Base-by-base conservation (phyloP, 2,888 invertebrate genomes). In the Acrobasis consociella region DNA sequence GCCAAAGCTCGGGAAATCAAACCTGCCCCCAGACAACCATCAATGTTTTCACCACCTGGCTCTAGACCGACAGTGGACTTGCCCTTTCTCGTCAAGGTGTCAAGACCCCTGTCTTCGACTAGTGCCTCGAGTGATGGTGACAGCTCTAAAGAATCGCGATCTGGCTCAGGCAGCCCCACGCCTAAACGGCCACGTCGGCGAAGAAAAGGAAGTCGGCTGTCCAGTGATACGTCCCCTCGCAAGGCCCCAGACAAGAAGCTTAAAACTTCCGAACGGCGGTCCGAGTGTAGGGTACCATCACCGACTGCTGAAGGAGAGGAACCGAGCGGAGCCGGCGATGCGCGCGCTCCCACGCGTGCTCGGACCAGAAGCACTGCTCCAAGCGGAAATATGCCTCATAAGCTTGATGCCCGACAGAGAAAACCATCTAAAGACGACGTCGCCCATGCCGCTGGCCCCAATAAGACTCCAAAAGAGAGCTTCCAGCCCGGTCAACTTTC, bases 201-300 rank as follows among this genome's bases (percentile, higher is more conserved):
- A 61, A 78, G 91, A 72, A 90, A 88, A 76, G 82, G 80, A 62
- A 87, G 88, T 73, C 89, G 87, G 71, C 67, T 80, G 66, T 87
- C 90, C 61, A 81, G 74, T 60, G 89, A 89, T 79, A 74, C 80
- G 67, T 81, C 86, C 81, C 84, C 85, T 70, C 94, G 93, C 87
- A 95, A 94, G 94, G 94, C 95, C 94, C 95, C 95, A 85, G 95
- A 95, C 91, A 95, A 95, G 95, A 95, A 95, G 95, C 95, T 95
- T 95, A 95, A 95, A 95, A 95, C 95, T 95, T 95, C 95, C 95
- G 95, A 95, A 94, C 94, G 94, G 95, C 94, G 94, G 94, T 94
- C 94, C 94, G 95, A 94, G 93, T 93, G 93, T 89, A 93, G 94
- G 93, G 93, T 94, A 94, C 93, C 94, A 94, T 93, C 95, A 93